Evolutionary conservation across 2,797 vertebrate species (phyloP).

Genomic region (Somateria mollissima): DNA sequence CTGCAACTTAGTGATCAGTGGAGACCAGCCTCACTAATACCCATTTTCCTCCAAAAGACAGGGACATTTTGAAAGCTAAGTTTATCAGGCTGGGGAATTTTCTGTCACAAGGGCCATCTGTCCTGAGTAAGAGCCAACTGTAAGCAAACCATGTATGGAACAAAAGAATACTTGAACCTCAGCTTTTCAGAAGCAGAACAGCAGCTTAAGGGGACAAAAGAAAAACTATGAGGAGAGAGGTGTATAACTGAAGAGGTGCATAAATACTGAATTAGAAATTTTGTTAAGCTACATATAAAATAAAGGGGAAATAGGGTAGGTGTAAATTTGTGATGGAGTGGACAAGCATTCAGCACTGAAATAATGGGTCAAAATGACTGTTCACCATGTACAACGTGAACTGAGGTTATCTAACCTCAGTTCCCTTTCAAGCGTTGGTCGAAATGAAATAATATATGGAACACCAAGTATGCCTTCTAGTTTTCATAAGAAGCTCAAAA

Average conservation of each 20-base stretch:
- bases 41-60: neutral
- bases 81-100: neutral
- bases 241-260: neutral
- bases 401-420: neutral
- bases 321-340: neutral
- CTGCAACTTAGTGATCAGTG: neutral
- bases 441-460: neutral
- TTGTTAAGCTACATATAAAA: neutral
- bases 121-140: neutral
- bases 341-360: neutral
- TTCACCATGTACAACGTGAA: neutral
- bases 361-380: fast-evolving
- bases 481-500: neutral
- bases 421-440: neutral
- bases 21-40: neutral
- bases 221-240: neutral
- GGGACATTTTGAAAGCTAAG: neutral
- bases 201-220: neutral
- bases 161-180: neutral
- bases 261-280: neutral
- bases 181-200: neutral
- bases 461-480: neutral
- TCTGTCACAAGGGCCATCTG: neutral
- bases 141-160: neutral
- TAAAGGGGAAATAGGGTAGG: neutral